Evolutionary conservation across 2,797 vertebrate genomes (phyloP), one percentile per base, ranked within the genome.

Genomic region (Lerista edwardsae): DNA sequence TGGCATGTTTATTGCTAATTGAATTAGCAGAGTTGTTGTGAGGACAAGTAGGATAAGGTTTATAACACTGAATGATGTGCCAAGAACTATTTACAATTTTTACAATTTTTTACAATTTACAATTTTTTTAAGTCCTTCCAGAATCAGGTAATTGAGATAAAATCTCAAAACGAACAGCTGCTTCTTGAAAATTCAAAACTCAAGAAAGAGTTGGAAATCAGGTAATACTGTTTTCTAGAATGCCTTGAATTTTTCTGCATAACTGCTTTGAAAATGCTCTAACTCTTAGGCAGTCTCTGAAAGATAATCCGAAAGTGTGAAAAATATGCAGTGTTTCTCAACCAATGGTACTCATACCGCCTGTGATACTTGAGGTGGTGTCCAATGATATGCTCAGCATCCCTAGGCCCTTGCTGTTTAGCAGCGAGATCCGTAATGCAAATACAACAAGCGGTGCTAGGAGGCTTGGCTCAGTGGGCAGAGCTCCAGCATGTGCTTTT

Each of bases 121-220:
- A 51, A 51, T 9, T 51, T 88, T 34, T 94, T 93, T 95, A 31
- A 98, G 97, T 97, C 96, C 8, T 97, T 96, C 87, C 97, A 97
- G 93, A 96, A 97, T 64, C 97, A 97, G 89, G 96, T 97, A 31
- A 88, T 47, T 82, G 96, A 96, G 80, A 94, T 95, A 73, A 96
- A 93, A 86, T 80, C 79, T 87, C 96, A 95, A 88, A 97, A 96
- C 0, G 95, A 97, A 69, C 90, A 94, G 79, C 96, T 97, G 71
- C 84, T 94, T 87, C 93, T 79, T 88, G 97, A 98, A 90, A 97
- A 97, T 31, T 87, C 91, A 87, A 90, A 82, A 29, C 94, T 98
- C 74, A 97, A 95, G 83, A 95, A 95, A 91, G 97, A 97, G 83
- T 84, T 98, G 92, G 96, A 97, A 91, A 93, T 82, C 39, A 97